Conservation (phyloP, 2,888 invertebrate genomes). For the Neria commutata region DNA sequence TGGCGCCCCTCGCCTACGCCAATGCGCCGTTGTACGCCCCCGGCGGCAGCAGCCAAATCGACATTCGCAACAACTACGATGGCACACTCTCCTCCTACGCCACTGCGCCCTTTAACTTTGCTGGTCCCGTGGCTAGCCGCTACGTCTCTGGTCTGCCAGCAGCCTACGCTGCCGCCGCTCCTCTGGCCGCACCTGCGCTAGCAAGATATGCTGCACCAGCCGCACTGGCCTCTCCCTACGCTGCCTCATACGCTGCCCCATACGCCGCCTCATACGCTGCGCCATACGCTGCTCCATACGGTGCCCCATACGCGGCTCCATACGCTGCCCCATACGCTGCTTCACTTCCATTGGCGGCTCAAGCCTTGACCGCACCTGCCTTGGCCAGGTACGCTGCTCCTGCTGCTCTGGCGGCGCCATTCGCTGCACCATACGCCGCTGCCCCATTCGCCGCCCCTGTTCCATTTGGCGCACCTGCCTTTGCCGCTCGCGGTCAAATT, state of each 20-base stretch:
- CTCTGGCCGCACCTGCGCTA: slow-evolving; percentile 24
- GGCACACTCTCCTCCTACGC: slow-evolving; percentile 54
- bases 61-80: slow-evolving; percentile 55
- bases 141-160: slow-evolving; percentile 52
- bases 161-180: slow-evolving; percentile 28
- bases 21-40: slow-evolving; percentile 61
- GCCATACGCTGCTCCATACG: slow-evolving; percentile 32
- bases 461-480: too few species aligned
- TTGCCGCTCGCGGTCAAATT: too few species aligned
- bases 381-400: background rate
- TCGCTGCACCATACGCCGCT: slow-evolving; percentile 28
- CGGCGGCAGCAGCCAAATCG: slow-evolving; percentile 54
- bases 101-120: slow-evolving; percentile 52
- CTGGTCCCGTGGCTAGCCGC: slow-evolving; percentile 50
- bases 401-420: slow-evolving; percentile 21
- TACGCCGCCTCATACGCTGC: slow-evolving; percentile 34
- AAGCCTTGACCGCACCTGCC: background rate
- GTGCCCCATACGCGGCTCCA: slow-evolving; percentile 28
- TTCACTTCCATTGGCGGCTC: slow-evolving; percentile 11
- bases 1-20: slow-evolving; percentile 60
- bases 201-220: slow-evolving; percentile 30
- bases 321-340: slow-evolving; percentile 28
- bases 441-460: slow-evolving; percentile 27
- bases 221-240: slow-evolving; percentile 30
- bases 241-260: slow-evolving; percentile 32